These are phyloP conservation scores for Phyllotreta striolata DNA, from an alignment of 2,888 invertebrate genomes.

Conservation along the genomic window DNA sequence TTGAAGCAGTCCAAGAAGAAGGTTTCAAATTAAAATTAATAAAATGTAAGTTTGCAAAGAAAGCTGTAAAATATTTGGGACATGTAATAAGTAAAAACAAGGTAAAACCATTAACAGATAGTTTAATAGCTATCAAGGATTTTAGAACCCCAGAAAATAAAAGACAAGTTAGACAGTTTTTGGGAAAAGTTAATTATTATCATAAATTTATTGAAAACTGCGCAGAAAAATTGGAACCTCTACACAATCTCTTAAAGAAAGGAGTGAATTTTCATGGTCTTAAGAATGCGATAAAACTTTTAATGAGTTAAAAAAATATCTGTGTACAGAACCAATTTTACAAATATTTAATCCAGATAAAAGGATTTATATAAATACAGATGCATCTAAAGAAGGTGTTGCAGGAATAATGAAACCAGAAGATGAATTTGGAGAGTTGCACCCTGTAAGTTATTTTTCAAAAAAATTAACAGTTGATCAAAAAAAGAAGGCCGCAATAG, in stretches of 20 bases:
- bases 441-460: too few relatives aligned
- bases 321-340: neutral
- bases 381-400: too few relatives aligned
- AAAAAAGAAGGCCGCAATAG: too few relatives aligned
- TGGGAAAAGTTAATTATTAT: conserved; percentile 12
- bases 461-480: too few relatives aligned
- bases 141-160: conserved; percentile 19
- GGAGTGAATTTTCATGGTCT: conserved; percentile 1
- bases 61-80: conserved; percentile 19
- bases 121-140: conserved; percentile 14
- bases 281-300: conserved; percentile 1
- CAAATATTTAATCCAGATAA: neutral
- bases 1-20: conserved; percentile 20
- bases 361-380: neutral
- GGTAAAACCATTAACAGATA: conserved; percentile 20
- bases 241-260: neutral
- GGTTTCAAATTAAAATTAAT: conserved; percentile 26
- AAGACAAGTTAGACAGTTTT: conserved; percentile 12
- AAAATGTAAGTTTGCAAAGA: conserved; percentile 26
- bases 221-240: neutral
- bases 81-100: conserved; percentile 24
- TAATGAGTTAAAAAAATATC: neutral
- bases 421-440: too few relatives aligned
- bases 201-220: neutral
- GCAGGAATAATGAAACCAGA: too few relatives aligned